Evolutionary conservation across 53 echinoderm and acorn worm species (phyloP).

Genomic region (Zoroaster sp.): DNA sequence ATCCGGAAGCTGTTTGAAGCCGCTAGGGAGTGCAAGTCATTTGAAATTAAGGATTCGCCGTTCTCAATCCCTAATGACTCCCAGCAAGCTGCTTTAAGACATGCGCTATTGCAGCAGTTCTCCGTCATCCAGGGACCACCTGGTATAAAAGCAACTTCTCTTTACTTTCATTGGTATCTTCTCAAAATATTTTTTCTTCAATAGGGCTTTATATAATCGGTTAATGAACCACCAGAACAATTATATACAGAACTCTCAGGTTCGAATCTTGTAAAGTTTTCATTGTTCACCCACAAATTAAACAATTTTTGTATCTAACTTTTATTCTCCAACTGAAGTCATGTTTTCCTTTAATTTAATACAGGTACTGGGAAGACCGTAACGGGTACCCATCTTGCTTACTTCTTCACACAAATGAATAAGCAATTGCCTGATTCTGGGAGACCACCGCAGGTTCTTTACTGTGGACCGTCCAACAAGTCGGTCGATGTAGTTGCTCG

Average conservation of each 20-base stretch:
- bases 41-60: background rate
- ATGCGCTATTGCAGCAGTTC: conserved; percentile 65
- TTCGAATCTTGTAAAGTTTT: no score
- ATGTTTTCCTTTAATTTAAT: background rate
- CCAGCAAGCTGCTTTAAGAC: conserved; percentile 60
- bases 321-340: background rate
- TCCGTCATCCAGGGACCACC: conserved; percentile 91
- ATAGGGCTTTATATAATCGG: no score
- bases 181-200: no score
- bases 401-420: conserved; percentile 64
- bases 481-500: conserved; percentile 88
- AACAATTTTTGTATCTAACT: background rate
- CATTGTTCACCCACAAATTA: background rate
- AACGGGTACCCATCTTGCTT: conserved; percentile 73
- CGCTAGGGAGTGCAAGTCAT: background rate
- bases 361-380: conserved; percentile 86
- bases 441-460: conserved; percentile 74
- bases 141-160: conserved; percentile 72
- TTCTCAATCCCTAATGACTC: conserved; percentile 41
- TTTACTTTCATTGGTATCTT: no score
- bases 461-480: conserved; percentile 95
- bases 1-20: background rate
- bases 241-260: no score
- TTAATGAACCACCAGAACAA: no score
- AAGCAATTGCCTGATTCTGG: conserved; percentile 8